Conservation (phyloP, 2,888 invertebrate species). For the Drosophila hamatofila region DNA sequence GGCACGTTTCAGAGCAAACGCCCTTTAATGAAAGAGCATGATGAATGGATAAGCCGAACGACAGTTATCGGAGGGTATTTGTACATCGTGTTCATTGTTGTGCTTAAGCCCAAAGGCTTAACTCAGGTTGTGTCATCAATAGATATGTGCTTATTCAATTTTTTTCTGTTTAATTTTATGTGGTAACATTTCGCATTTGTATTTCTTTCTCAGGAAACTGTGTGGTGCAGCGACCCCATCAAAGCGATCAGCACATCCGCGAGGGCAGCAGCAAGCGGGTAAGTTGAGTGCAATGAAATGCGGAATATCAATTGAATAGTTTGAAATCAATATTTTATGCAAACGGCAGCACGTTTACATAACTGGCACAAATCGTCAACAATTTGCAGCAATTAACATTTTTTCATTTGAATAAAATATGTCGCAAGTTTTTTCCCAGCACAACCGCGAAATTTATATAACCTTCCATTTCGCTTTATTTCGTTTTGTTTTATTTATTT, state of each 20-base stretch:
- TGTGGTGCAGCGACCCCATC: conserved; percentile 93
- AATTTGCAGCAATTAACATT: conserved; percentile 52
- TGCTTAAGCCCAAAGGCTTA: conserved; percentile 13
- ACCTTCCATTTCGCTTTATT: conserved; percentile 15
- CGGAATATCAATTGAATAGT: background rate
- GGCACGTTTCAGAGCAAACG: conserved; percentile 10
- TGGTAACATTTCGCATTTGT: too few relatives aligned
- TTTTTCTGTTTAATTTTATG: too few relatives aligned
- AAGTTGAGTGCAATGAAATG: conserved; percentile 74
- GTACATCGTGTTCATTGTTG: background rate
- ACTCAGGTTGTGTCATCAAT: conserved; percentile 1
- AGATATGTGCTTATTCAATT: background rate
- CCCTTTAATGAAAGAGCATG: conserved; percentile 1
- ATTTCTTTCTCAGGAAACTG: conserved; percentile 90
- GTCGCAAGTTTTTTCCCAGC: conserved; percentile 19
- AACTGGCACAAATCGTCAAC: conserved; percentile 35
- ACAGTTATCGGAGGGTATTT: too few relatives aligned
- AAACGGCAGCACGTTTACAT: conserved; percentile 9
- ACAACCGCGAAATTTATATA: conserved; percentile 45
- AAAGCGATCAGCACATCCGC: conserved; percentile 93
- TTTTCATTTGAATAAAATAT: conserved; percentile 31
- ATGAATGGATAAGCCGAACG: background rate
- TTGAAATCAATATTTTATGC: background rate
- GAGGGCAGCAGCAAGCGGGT: conserved; percentile 95
- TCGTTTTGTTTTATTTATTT: conserved; percentile 8